Base-by-base conservation (phyloP, 1,140 invertebrate genomes). In the Apis mellifera region DNA sequence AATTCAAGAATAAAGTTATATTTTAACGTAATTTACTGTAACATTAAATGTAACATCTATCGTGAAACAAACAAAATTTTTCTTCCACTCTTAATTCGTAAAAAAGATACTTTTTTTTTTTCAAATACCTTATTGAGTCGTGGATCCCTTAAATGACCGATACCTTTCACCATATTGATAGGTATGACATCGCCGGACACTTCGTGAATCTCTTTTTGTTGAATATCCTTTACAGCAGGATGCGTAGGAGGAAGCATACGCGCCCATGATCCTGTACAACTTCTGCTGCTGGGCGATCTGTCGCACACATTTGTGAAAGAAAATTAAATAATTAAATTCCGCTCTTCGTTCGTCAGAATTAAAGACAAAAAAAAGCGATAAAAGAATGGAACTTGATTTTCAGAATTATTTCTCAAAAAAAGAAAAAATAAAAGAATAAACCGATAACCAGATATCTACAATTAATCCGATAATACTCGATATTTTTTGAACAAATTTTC, bases 41-140 rank as follows among this genome's bases (percentile, higher is more conserved):
- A 57, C 8, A 19, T 57, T 21, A 2, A 57, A 57, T 57, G n/a
- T n/a, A n/a, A 17, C 5, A 55, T 55, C 5, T 55, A 55, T 17
- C 17, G 19, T 7, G 1, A 32, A 32, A 17, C 8, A 64, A 26
- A 4, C 57, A 19, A 9, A 5, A 11, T 19, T 42, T 19, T 42
- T 42, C 32, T 42, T 42, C 32, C 32, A 42, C 7, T 42, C 32
- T 42, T 42, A n/a, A 42, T 42, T 42, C 5, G 9, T 1, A n/a
- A 68, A n/a, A n/a, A 68, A n/a, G n/a, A 68, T 68, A 48, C 2
- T 11, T 9, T 12, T 21, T n/a, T n/a, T n/a, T n/a, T n/a, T n/a
- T n/a, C n/a, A 42, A n/a, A n/a, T 74, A 96, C 96, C 94, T 96
- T 96, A 86, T 96, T 96, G 19, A 96, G 93, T 84, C 95, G 92